Percentiles rank a stretch among this genome's conserved stretches.
phyloP scores from a whole-genome alignment of 1,140 invertebrate genomes.

The Trissolcus basalis region DNA sequence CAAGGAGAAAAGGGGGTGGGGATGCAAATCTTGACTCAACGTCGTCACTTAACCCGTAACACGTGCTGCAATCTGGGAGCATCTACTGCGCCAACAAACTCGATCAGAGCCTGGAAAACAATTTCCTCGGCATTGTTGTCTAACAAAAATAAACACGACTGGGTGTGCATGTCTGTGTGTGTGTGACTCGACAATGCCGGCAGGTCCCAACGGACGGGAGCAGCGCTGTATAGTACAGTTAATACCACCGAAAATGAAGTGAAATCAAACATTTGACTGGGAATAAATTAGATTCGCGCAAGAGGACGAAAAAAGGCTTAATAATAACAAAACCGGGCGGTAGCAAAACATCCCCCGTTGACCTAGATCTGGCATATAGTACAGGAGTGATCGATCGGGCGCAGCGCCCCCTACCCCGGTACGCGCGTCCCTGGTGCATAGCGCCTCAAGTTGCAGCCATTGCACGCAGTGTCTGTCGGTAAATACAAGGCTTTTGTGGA shows the following conservation, averaged over 20 bases:
- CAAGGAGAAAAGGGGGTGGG: no score
- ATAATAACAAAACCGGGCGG: conserved; percentile 27
- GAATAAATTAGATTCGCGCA: conserved; percentile 16
- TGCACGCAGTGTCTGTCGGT: conserved; percentile 57
- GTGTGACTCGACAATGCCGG: no score
- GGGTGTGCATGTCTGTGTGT: no score
- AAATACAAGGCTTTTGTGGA: conserved; percentile 59
- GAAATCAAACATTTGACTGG: conserved; percentile 21
- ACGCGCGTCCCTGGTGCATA: conserved; percentile 34
- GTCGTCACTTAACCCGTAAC: conserved; percentile 27
- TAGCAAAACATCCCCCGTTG: conserved; percentile 40
- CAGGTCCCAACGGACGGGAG: no score
- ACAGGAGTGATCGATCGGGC: conserved; percentile 47
- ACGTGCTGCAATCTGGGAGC: conserved; percentile 47
- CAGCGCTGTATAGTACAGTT: conserved; percentile 1
- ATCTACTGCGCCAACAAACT: conserved; percentile 45
- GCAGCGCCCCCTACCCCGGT: conserved; percentile 26
- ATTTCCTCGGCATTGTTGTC: conserved; percentile 32
- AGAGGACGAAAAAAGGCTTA: conserved; percentile 4
- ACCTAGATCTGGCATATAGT: conserved; percentile 41
- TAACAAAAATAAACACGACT: conserved; percentile 44
- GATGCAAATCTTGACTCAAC: conserved; percentile 4
- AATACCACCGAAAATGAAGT: conserved; percentile 13
- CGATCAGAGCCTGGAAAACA: conserved; percentile 33
- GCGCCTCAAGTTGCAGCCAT: conserved; percentile 52